Conservation (phyloP, 2,113 vertebrate species). For the Pseudolaguvia tuberculata region DNA sequence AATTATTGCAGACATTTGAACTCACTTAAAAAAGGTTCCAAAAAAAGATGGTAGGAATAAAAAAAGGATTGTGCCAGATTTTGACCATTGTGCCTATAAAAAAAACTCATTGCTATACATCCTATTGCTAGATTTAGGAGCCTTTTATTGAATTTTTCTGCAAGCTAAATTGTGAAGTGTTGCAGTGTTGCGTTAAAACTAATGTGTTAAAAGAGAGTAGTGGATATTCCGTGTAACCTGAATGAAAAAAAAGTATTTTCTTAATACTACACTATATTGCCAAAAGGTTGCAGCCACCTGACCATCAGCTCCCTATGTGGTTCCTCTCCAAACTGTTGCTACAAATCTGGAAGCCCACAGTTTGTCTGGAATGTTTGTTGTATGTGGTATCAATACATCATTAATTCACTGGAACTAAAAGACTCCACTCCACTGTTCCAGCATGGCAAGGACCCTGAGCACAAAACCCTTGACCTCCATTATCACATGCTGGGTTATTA, state of each 20-base stretch:
- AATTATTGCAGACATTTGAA: neutral
- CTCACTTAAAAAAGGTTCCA: neutral
- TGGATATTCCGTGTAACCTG: constrained; percentile 3
- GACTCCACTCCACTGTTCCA: no score
- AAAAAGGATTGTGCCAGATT: constrained; percentile 43
- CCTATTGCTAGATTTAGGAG: constrained; percentile 14
- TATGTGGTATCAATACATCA: no score
- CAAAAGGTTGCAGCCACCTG: no score
- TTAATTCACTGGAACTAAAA: no score
- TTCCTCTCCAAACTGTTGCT: no score
- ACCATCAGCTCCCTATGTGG: no score
- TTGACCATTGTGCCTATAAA: constrained; percentile 51
- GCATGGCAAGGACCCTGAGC: no score
- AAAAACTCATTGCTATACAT: constrained; percentile 20
- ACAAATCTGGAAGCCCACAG: no score
- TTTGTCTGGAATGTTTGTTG: no score
- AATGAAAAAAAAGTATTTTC: neutral
- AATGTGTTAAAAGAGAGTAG: neutral
- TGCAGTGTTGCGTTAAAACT: constrained; percentile 12
- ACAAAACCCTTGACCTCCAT: no score
- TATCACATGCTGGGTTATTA: no score
- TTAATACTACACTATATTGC: no score
- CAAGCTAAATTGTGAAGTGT: constrained; percentile 13
- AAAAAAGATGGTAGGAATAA: neutral
- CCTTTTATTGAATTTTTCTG: constrained; percentile 19